phyloP scores from a whole-genome alignment of 2,113 vertebrate species.

The Neotragus moschatus region DNA sequence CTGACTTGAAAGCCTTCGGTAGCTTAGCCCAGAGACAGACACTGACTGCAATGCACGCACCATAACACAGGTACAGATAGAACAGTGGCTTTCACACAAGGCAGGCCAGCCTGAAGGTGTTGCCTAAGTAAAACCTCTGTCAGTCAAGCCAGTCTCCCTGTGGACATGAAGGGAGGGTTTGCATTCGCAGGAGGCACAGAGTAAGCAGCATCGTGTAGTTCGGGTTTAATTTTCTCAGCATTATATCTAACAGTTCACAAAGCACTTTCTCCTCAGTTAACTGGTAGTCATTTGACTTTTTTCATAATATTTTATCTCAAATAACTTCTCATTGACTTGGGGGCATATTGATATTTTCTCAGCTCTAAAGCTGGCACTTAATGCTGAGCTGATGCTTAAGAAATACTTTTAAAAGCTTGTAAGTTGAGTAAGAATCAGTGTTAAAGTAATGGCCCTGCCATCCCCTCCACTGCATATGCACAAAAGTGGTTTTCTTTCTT shows the following conservation, averaged over 20 bases:
- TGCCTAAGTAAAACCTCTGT: background rate
- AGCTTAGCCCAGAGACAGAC: background rate
- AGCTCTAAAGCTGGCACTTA: background rate
- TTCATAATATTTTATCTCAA: background rate
- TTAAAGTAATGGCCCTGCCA: background rate
- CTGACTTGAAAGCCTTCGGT: background rate
- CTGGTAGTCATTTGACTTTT: background rate
- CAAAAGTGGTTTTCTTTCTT: background rate
- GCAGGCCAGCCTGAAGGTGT: background rate
- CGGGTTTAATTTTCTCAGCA: background rate
- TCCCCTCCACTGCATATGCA: background rate
- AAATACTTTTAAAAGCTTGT: background rate
- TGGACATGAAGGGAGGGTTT: background rate
- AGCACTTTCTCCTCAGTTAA: background rate
- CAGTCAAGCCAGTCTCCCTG: background rate
- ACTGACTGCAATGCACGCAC: background rate
- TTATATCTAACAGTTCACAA: background rate
- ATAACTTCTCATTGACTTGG: background rate
- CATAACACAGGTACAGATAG: rapidly evolving
- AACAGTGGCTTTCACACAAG: background rate
- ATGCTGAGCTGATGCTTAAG: background rate
- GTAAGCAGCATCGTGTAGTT: background rate
- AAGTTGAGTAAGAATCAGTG: background rate
- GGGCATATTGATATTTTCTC: background rate
- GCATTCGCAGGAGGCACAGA: background rate